phyloP scores from a whole-genome alignment of 2,888 invertebrate species.

The Drosophila fulvimacula region DNA sequence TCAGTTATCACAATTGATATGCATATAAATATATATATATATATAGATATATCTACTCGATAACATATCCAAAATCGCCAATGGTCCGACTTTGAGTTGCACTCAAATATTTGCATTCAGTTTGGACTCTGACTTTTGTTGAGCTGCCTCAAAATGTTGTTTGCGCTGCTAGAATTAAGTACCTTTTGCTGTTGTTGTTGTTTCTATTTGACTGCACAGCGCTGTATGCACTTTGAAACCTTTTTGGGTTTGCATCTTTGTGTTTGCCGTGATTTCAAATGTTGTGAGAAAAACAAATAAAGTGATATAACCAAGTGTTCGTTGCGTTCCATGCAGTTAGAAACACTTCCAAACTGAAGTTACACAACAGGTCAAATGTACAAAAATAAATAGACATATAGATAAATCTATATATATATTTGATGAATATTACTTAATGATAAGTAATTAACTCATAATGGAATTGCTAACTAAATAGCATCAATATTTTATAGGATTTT shows the following conservation, averaged over 20 bases:
- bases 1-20: constrained; percentile 15
- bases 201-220: constrained; percentile 40
- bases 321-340: constrained; percentile 1
- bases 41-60: constrained; percentile 8
- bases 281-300: constrained; percentile 76
- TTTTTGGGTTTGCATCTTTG: constrained; percentile 47
- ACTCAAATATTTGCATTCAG: constrained; percentile 66
- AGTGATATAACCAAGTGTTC: constrained; percentile 18
- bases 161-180: constrained; percentile 48
- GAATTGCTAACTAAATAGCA: neutral
- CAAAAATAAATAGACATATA: neutral
- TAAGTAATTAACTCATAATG: neutral
- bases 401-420: no score
- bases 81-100: constrained; percentile 34
- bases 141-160: constrained; percentile 38
- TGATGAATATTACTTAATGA: neutral
- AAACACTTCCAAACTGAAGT: constrained; percentile 3
- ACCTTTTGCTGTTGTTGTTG: constrained; percentile 6
- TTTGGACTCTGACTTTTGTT: constrained; percentile 45
- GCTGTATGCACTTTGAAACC: constrained; percentile 53
- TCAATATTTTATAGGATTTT: neutral
- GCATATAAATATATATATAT: neutral
- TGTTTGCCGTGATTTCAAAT: constrained; percentile 67
- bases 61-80: constrained; percentile 29
- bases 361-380: neutral